These are phyloP conservation scores for Hydrotaea diabolus DNA, from an alignment of 2,888 invertebrate species.

Conservation along the genomic window DNA sequence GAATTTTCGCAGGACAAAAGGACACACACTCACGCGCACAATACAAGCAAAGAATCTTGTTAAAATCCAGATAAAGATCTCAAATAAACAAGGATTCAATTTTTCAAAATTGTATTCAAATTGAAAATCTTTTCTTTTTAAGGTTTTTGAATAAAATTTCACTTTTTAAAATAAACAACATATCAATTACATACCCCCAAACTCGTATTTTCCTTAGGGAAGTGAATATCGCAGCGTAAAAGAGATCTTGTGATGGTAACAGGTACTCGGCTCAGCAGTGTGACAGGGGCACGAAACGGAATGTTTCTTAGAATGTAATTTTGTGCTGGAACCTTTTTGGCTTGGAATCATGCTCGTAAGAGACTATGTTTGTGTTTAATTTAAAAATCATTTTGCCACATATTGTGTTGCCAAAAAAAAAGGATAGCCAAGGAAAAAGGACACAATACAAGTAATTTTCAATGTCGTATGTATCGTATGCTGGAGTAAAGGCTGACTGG, in stretches of 20 bases:
- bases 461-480: too few species aligned
- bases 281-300: constrained; percentile 5
- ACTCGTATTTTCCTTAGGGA: constrained; percentile 41
- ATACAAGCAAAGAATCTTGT: constrained; percentile 41
- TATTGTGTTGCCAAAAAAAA: constrained; percentile 45
- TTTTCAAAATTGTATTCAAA: constrained; percentile 8
- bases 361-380: constrained; percentile 61
- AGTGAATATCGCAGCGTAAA: constrained; percentile 31
- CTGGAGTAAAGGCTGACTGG: not conserved
- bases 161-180: constrained; percentile 60
- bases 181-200: constrained; percentile 51
- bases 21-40: not conserved
- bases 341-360: not conserved
- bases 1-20: constrained; percentile 37
- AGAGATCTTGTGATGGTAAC: constrained; percentile 26
- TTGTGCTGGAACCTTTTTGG: not conserved
- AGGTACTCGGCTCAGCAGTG: constrained; percentile 41
- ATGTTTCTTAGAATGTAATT: constrained; percentile 57
- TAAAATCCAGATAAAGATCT: constrained; percentile 56
- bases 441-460: not conserved
- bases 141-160: constrained; percentile 37
- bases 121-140: not conserved
- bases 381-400: constrained; percentile 60
- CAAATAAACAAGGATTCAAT: constrained; percentile 14
- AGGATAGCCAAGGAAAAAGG: not conserved